Conservation (phyloP, 2,888 invertebrate genomes). For the Tromatobia lineatoria region DNA sequence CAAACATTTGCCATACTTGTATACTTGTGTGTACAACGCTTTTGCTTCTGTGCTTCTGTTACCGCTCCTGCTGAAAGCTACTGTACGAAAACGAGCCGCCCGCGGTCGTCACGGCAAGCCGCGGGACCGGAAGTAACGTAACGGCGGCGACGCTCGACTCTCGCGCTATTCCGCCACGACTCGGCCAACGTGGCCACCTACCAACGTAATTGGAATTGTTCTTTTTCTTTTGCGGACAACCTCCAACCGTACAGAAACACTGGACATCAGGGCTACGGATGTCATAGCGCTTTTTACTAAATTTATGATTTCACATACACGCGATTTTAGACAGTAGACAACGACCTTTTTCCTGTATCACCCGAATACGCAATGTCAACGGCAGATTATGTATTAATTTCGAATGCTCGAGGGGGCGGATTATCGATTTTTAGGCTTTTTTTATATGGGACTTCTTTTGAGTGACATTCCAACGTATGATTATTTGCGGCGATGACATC, state of each 20-base stretch:
- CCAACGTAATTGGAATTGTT: slow-evolving; percentile 70
- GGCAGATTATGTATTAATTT: slow-evolving; percentile 38
- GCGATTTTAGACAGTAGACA: slow-evolving; percentile 41
- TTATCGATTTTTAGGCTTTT: background rate
- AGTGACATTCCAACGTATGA: no score
- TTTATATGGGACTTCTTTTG: no score
- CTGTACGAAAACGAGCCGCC: slow-evolving; percentile 43
- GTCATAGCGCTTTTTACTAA: slow-evolving; percentile 49
- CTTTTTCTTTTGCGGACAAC: slow-evolving; percentile 68
- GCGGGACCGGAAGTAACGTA: slow-evolving; percentile 74
- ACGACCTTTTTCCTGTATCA: slow-evolving; percentile 19
- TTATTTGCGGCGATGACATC: no score
- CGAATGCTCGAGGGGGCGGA: background rate
- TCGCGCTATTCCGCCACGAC: slow-evolving; percentile 24
- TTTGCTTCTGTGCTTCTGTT: slow-evolving; percentile 63
- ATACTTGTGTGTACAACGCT: slow-evolving; percentile 37
- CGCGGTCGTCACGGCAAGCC: slow-evolving; percentile 70
- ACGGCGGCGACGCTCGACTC: slow-evolving; percentile 50
- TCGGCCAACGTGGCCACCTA: slow-evolving; percentile 30
- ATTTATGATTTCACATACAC: slow-evolving; percentile 25
- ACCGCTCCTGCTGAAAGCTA: slow-evolving; percentile 18
- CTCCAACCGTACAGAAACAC: slow-evolving; percentile 33
- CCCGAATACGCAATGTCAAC: slow-evolving; percentile 45
- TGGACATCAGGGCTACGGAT: slow-evolving; percentile 37
- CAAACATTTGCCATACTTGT: slow-evolving; percentile 41